Evolutionary conservation across 1,140 invertebrate genomes (phyloP), one percentile per base, ranked within the genome.

Genomic region (Drosophila malerkotliana): DNA sequence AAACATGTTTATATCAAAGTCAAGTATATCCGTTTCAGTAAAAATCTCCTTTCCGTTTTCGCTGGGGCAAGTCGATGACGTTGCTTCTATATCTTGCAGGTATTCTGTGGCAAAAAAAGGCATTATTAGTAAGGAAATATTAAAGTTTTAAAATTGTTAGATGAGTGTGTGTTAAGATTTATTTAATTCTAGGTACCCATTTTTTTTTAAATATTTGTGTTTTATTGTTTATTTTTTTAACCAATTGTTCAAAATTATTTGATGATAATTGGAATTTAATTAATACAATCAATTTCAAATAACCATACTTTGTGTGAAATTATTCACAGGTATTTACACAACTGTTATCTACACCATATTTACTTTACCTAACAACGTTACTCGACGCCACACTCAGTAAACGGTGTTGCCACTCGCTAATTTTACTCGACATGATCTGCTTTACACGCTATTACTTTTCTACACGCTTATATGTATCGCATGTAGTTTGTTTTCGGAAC

Each of bases 1-100:
- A 87, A 91, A 74, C 85, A 91, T 66, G 79, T 88, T 88, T 81
- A 85, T 80, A 64, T 88, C 82, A 74, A 91, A 88, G 76, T 91
- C 82, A 90, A 90, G 85, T 75, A 77, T 87, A 72, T 88, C 80
- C 72, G 83, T 89, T 71, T 79, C 72, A 55, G 68, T 88, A 72
- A 71, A 77, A 69, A 68, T 81, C 73, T 89, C 63, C 71, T 79
- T 85, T 79, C 77, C 83, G 79, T 79, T 83, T 66, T 88, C 76
- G 71, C 66, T 82, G 77, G 58, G 75, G 74, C 77, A 81, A 60
- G 74, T 77, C 72, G 90, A 77, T 60, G 82, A 80, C 63, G 81
- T 72, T 64, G 81, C 72, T 73, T 90, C 72, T 77, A 90, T 75
- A 64, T 90, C 69, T 83, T 91, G 85, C 72, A 91, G 90, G 79